These are phyloP conservation scores for Drosophila teissieri DNA, from an alignment of 1,140 invertebrate genomes.

Conservation along the genomic window DNA sequence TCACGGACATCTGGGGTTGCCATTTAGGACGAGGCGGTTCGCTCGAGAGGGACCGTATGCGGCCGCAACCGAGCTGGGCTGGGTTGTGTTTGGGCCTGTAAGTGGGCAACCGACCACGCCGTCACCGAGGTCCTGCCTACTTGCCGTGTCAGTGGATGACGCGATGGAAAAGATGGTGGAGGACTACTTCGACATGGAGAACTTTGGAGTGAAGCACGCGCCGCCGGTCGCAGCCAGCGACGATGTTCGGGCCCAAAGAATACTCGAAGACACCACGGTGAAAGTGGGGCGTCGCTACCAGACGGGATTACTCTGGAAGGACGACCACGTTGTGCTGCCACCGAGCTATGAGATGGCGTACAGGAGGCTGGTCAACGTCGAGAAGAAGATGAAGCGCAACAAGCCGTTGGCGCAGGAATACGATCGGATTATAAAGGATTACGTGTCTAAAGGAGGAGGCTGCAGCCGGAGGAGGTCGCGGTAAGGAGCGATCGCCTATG, in stretches of 20 bases:
- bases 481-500: too few species aligned
- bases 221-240: neutral
- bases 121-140: too few species aligned
- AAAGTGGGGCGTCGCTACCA: too few species aligned
- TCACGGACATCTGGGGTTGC: neutral
- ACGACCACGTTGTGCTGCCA: conserved; percentile 3
- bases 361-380: neutral
- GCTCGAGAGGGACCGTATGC: neutral
- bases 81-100: too few species aligned
- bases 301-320: conserved; percentile 1
- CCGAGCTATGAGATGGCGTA: neutral
- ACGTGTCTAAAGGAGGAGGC: neutral
- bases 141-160: too few species aligned
- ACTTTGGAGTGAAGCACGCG: neutral
- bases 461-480: too few species aligned
- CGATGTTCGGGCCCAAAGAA: neutral
- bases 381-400: neutral
- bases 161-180: too few species aligned
- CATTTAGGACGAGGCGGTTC: too few species aligned
- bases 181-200: too few species aligned
- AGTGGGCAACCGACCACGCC: too few species aligned
- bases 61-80: too few species aligned
- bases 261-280: too few species aligned
- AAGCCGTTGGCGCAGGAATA: neutral
- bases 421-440: neutral